Conservation (phyloP, 2,113 vertebrate species). For the Alces alces region DNA sequence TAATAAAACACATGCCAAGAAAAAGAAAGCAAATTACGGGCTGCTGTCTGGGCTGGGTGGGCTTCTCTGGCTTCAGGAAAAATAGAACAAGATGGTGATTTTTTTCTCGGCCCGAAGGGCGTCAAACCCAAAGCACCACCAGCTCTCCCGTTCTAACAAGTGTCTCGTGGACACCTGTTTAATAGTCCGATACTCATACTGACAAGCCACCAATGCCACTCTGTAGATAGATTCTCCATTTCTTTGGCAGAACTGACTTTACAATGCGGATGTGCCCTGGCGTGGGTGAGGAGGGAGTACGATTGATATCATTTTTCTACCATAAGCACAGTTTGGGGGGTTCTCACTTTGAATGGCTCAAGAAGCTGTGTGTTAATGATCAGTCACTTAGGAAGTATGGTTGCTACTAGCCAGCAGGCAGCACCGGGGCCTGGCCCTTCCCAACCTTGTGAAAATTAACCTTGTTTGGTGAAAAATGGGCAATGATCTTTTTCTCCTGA, state of each 20-base stretch:
- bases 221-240: background rate
- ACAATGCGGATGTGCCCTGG: background rate
- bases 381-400: background rate
- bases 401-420: background rate
- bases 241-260: background rate
- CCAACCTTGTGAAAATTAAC: background rate
- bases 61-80: conserved; percentile 33
- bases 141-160: conserved; percentile 75
- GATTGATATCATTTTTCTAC: background rate
- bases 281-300: accelerated
- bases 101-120: conserved; percentile 74
- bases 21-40: conserved; percentile 81
- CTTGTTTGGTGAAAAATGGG: background rate
- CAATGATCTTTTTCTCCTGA: background rate
- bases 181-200: conserved; percentile 31
- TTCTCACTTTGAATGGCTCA: background rate
- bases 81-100: conserved; percentile 77
- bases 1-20: conserved; percentile 81
- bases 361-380: background rate
- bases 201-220: background rate
- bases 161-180: conserved; percentile 75
- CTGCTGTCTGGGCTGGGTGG: conserved; percentile 72
- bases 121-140: conserved; percentile 77
- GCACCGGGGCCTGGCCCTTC: background rate
- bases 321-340: background rate